These are phyloP conservation scores for Xestia c-nigrum DNA, from an alignment of 2,888 invertebrate genomes.

Conservation along the genomic window DNA sequence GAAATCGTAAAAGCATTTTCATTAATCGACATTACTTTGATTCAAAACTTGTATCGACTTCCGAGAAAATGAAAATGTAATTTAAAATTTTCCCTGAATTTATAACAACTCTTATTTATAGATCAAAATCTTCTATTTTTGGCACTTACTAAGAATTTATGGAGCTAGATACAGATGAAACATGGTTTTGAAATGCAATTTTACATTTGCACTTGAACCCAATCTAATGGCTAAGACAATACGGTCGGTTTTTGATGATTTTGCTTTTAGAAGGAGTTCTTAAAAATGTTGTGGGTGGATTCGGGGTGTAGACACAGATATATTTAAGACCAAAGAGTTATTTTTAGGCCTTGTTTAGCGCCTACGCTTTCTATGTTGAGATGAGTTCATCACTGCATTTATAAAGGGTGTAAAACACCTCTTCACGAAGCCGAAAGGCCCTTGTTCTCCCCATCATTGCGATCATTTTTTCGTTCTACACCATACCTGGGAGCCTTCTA, in stretches of 20 bases:
- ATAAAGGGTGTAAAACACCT: too few relatives aligned
- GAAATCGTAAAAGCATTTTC: not conserved
- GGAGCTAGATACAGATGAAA: constrained; percentile 15
- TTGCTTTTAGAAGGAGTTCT: not conserved
- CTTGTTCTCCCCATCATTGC: too few relatives aligned
- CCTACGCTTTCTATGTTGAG: not conserved
- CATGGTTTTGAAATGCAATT: constrained; percentile 3
- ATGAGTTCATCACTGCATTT: not conserved
- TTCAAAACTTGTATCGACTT: not conserved
- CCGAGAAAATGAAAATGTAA: constrained; percentile 2
- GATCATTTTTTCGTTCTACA: too few relatives aligned
- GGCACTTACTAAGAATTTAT: constrained; percentile 28
- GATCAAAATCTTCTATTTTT: constrained; percentile 17
- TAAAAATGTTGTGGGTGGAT: constrained; percentile 10
- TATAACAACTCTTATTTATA: constrained; percentile 6
- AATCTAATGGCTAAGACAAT: not conserved
- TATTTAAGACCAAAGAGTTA: constrained; percentile 33
- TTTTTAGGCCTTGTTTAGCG: constrained; percentile 26
- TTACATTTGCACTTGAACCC: not conserved
- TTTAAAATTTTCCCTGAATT: not conserved
- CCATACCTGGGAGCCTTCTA: too few relatives aligned
- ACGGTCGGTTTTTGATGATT: constrained; percentile 15
- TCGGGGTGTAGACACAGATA: constrained; percentile 28
- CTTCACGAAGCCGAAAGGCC: too few relatives aligned
- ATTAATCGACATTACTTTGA: not conserved